Base-by-base conservation (phyloP, 2,113 vertebrate species). In the Accipiter virgatus region DNA sequence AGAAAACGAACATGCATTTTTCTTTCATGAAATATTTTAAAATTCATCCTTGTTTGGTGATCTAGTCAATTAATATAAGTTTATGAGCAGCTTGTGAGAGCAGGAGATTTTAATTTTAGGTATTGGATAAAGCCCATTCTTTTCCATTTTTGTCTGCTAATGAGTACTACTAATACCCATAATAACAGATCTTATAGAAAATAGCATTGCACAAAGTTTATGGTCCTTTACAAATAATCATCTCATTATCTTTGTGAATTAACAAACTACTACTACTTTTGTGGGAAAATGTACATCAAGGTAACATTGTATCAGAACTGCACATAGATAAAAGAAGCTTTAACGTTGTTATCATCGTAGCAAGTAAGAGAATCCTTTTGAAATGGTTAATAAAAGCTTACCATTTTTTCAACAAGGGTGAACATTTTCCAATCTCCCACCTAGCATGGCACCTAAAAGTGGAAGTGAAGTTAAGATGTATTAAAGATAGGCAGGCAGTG, bases 1-100 rank as follows among this genome's bases (percentile, higher is more conserved):
- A 55, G 83, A 95, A 93, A 91, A 94, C 16, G 77, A 97, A 55
- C 77, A 73, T 80, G 73, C 61, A 20, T 95, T 97, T 97, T 95
- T 88, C 61, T 81, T 95, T 81, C 86, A 70, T 72, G 81, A 95
- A 93, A 48, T 84, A 71, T 84, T 93, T 88, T 83, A 56, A 90
- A 96, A 86, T 94, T 95, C 90, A 88, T 78, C 42, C 27, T 86
- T 93, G 63, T 95, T 95, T 95, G 73, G 73, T 93, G 72, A 79
- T 81, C 62, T 93, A 87, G 38, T 79, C 62, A 95, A 73, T 91
- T 96, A 82, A 94, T 89, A 11, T 42, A 65, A 91, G 65, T 90
- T 94, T 87, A 53, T 91, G 53, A 91, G 74, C 81, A 93, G 73
- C 78, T 87, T 87, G 48, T 82, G 48, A 85, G 66, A 91, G 36